phyloP scores from a whole-genome alignment of 2,113 vertebrate genomes.

The Callaeas wilsoni region DNA sequence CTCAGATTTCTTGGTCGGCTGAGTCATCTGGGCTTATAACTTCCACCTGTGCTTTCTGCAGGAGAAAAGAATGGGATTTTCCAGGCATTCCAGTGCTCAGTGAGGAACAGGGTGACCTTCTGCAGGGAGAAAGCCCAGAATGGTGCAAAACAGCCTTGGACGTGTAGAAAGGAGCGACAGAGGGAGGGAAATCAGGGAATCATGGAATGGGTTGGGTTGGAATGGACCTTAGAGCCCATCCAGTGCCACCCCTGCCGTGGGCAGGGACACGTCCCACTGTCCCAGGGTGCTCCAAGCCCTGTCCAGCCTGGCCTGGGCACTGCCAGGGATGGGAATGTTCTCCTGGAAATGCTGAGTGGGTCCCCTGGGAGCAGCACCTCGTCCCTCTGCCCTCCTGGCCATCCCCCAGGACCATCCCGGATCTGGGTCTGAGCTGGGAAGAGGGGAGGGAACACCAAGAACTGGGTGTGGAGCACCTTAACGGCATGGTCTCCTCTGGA shows the following conservation, averaged over 20 bases:
- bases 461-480: rapidly evolving
- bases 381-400: not conserved
- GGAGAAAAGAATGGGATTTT: not conserved
- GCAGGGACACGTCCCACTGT: not conserved
- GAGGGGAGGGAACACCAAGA: not conserved
- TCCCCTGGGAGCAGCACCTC: not conserved
- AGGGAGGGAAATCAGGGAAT: not conserved
- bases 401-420: not conserved
- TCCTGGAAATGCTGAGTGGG: not conserved
- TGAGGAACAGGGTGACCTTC: not conserved
- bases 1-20: not conserved
- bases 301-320: not conserved
- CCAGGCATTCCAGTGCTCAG: rapidly evolving
- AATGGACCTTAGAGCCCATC: not conserved
- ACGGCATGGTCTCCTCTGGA: rapidly evolving
- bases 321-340: not conserved
- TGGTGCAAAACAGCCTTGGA: not conserved
- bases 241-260: not conserved
- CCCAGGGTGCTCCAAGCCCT: not conserved
- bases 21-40: conserved; percentile 5
- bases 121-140: not conserved
- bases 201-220: rapidly evolving
- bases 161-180: rapidly evolving
- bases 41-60: not conserved
- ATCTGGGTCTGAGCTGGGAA: not conserved